These are phyloP conservation scores for Tympanuchus pallidicinctus DNA, from an alignment of 2,113 vertebrate genomes.

Conservation along the genomic window DNA sequence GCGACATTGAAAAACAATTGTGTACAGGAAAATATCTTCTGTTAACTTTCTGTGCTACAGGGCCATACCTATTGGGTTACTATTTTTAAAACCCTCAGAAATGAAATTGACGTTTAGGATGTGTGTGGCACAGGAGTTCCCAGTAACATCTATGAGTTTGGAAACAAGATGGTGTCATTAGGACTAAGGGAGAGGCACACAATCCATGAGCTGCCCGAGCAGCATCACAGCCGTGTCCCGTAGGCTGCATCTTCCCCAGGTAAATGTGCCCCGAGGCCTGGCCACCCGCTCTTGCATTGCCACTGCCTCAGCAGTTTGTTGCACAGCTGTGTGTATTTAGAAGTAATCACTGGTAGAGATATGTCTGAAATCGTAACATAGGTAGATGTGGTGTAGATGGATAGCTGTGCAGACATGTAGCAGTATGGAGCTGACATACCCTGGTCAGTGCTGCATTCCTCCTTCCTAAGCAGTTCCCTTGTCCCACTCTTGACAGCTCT, in stretches of 20 bases:
- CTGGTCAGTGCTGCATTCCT: not conserved
- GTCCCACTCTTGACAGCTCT: not conserved
- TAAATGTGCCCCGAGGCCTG: not conserved
- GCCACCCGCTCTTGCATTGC: not conserved
- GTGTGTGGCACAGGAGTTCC: rapidly evolving
- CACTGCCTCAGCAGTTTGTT: not conserved
- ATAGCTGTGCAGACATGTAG: not conserved
- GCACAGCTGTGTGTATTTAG: not conserved
- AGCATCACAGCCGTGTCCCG: not conserved
- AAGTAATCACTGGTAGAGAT: rapidly evolving
- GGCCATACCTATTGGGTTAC: not conserved
- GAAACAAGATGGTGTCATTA: rapidly evolving
- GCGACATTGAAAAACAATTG: not conserved
- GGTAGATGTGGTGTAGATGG: rapidly evolving
- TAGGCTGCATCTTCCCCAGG: not conserved
- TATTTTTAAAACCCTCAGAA: not conserved
- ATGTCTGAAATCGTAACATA: rapidly evolving
- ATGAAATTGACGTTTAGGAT: not conserved
- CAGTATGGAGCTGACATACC: not conserved
- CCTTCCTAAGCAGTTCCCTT: not conserved
- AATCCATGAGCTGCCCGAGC: not conserved
- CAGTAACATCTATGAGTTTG: not conserved
- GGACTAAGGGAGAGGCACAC: not conserved
- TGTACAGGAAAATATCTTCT: not conserved
- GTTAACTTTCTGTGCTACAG: not conserved